These are phyloP conservation scores for Ommatoiulus sabulosus DNA, from an alignment of 2,888 invertebrate genomes.

Conservation along the genomic window DNA sequence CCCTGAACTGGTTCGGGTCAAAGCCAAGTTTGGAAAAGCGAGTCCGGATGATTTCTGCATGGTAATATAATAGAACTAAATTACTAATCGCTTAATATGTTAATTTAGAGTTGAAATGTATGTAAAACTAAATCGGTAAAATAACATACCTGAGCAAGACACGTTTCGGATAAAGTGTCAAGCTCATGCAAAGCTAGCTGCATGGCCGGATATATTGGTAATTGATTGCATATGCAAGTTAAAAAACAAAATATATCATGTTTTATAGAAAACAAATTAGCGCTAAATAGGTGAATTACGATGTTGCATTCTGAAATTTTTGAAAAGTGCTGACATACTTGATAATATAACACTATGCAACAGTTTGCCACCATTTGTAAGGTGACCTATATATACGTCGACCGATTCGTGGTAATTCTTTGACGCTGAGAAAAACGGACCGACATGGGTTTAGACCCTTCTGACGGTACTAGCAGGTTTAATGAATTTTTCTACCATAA, in stretches of 20 bases:
- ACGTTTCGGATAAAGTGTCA: not conserved
- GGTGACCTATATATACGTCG: constrained; percentile 16
- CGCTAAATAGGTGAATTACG: not conserved
- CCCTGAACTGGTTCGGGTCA: constrained; percentile 16
- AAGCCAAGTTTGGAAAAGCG: not conserved
- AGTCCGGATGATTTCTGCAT: not conserved
- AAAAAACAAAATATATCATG: not conserved
- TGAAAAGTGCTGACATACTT: not conserved
- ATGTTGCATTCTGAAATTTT: not conserved
- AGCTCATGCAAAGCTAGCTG: not conserved
- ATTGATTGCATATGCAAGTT: not conserved
- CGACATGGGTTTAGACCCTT: not conserved
- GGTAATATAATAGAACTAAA: not conserved
- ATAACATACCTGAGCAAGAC: not conserved
- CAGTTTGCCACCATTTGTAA: not conserved
- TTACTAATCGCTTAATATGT: not conserved
- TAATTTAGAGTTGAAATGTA: not conserved
- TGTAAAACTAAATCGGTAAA: not conserved
- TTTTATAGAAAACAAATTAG: not conserved
- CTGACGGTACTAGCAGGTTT: not conserved
- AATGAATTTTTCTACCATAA: not conserved
- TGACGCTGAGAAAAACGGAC: not conserved
- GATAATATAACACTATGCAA: not conserved
- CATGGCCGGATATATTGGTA: not conserved
- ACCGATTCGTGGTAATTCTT: not conserved